Evolutionary conservation across 1,140 invertebrate genomes (phyloP).

Genomic region (Bombyx mandarina): DNA sequence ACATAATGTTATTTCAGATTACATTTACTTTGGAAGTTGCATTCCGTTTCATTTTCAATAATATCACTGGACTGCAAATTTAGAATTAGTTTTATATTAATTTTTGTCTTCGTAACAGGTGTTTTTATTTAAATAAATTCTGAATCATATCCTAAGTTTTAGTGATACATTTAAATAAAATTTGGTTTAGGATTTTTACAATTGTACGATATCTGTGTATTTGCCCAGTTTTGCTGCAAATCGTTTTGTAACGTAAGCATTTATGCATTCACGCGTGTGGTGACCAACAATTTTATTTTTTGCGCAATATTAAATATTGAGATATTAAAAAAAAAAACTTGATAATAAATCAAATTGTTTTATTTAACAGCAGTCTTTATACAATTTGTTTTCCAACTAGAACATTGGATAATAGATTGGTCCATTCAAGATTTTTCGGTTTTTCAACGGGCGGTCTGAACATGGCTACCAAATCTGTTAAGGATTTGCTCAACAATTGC

Average conservation of each 20-base stretch:
- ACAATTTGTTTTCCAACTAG: slow-evolving; percentile 55
- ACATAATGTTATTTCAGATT: too few species aligned
- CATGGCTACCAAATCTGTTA: slow-evolving; percentile 31
- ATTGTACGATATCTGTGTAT: too few species aligned
- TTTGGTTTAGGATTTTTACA: too few species aligned
- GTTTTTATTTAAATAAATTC: too few species aligned
- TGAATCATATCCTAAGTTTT: too few species aligned
- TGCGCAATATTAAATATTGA: slow-evolving; percentile 48
- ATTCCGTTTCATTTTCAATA: too few species aligned
- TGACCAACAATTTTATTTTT: slow-evolving; percentile 54
- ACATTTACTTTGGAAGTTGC: too few species aligned
- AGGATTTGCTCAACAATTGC: slow-evolving; percentile 40
- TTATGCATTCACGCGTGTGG: slow-evolving; percentile 46
- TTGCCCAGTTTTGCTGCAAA: background rate
- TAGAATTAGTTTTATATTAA: too few species aligned
- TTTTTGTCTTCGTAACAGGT: too few species aligned
- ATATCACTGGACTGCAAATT: too few species aligned
- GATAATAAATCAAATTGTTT: slow-evolving; percentile 14
- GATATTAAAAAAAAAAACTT: slow-evolving; percentile 52
- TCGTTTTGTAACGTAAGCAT: background rate
- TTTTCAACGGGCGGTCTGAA: slow-evolving; percentile 44
- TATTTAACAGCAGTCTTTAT: slow-evolving; percentile 22
- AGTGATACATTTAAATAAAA: too few species aligned
- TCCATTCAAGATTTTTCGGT: slow-evolving; percentile 45
- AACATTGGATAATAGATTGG: slow-evolving; percentile 43